Evolutionary conservation across 2,113 vertebrate genomes (phyloP).

Genomic region (Cariama cristata): DNA sequence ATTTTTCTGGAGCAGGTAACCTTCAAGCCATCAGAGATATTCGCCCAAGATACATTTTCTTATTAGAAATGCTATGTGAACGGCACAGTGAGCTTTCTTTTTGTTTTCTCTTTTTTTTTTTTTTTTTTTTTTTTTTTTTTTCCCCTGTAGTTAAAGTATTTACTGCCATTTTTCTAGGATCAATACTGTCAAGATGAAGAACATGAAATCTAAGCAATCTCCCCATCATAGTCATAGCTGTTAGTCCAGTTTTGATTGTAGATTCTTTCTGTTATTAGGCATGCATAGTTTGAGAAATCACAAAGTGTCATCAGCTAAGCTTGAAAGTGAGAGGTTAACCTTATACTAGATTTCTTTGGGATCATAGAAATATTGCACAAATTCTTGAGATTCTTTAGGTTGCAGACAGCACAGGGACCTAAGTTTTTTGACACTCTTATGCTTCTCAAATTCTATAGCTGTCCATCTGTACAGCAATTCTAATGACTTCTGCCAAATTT

Average conservation of each 20-base stretch:
- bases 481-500: neutral
- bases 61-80: neutral
- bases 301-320: neutral
- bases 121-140: neutral
- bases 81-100: too few relatives aligned
- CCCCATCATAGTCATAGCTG: neutral
- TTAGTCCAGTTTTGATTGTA: neutral
- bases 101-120: neutral
- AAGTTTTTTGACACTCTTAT: neutral
- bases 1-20: neutral
- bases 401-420: neutral
- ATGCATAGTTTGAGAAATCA: neutral
- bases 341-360: neutral
- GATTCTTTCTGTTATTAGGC: neutral
- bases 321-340: neutral
- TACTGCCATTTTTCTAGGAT: neutral
- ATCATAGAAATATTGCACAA: neutral
- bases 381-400: neutral
- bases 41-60: neutral
- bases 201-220: neutral
- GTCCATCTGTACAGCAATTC: neutral
- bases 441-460: neutral
- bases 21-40: neutral
- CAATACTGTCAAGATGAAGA: neutral
- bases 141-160: neutral